Base-by-base conservation (phyloP, 2,797 vertebrate species). In the Amazona finschi region DNA sequence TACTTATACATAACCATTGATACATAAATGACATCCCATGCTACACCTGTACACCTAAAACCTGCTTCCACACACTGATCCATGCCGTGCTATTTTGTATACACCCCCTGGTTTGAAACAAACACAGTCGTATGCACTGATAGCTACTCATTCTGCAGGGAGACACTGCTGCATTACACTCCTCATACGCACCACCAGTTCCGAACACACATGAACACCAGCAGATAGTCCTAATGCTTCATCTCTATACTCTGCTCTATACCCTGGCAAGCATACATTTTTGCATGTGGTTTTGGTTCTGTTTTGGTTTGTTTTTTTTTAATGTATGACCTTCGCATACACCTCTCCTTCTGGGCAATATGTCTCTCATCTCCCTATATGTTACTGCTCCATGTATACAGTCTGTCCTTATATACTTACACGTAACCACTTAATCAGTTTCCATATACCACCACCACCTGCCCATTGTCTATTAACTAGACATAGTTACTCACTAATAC, bases 301-400 rank as follows among this genome's bases (percentile, higher is more conserved):
- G 11, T 18, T 30, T 38, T 7, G 5, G 2, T 20, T 10, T 12
- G 7, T 0, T 14, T 15, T 22, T 57, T 43, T 13, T 55, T 4
- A 36, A n/a, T 8, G 3, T 44, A 39, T 22, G 44, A 61, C 41
- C 8, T 95, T 87, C 28, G 24, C 38, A 41, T n/a, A 24, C 14
- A 61, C 3, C 8, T 75, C 20, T 66, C 14, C 39, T 75, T 50
- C 20, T 60, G 22, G 31, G 30, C 31, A 71, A 12, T 33, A 21
- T 6, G 16, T 69, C 21, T 79, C 13, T 38, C 47, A 17, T 33
- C 21, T 65, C 41, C 17, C 15, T 77, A 0, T 21, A 30, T 38
- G 33, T 36, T 60, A 11, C 28, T 52, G 28, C 33, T 66, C 25
- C 33, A 17, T 36, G 9, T 55, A 4, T 64, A 31, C 43, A 33